Base-by-base conservation (phyloP, 2,888 invertebrate genomes). In the Drosophila leonis region DNA sequence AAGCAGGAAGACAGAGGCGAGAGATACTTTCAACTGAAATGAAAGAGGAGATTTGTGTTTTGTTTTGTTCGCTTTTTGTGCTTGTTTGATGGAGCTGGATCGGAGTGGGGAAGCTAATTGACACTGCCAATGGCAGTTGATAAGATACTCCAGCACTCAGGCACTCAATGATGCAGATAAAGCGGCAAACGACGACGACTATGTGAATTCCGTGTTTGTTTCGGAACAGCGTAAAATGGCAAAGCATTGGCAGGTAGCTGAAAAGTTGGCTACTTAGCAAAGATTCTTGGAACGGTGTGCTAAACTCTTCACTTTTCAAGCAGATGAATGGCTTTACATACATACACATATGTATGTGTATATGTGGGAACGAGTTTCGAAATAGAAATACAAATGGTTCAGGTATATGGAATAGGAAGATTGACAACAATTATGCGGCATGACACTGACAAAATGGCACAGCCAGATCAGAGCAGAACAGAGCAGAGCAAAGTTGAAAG, bases 401-500 rank as follows among this genome's bases (percentile, higher is more conserved):
- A 57, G 46, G 33, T 41, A 35, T 15, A 24, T 66, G 35, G 44
- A 49, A 70, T 55, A 18, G 54, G 39, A 48, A 39, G 72, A 24
- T 65, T 69, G 80, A 72, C 70, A 84, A 84, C 82, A 83, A 88
- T 84, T 84, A 84, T 66, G 51, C 52, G 42, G 62, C 88, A 84
- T 88, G 83, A 84, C 83, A 83, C 44, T 72, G 78, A 72, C 78
- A 88, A 83, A 88, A 88, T 66, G 67, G 12, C 15, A 48, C 33
- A 13, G 35, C 37, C 49, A 27, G 27, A 27, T 27, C 46, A 27
- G 46, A 15, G 46, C 10, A 31, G n/a, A n/a, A n/a, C n/a, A n/a
- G 27, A 27, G 46, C 46, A 27, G 46, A 15, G 46, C 10, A 31
- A 37, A 41, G 24, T 27, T 52, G 35, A 39, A 12, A 24, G 37